Percentiles rank a stretch among this genome's conserved stretches.
Evolutionary conservation across 2,888 invertebrate genomes (phyloP).

Genomic region (Deroplatys truncata): DNA sequence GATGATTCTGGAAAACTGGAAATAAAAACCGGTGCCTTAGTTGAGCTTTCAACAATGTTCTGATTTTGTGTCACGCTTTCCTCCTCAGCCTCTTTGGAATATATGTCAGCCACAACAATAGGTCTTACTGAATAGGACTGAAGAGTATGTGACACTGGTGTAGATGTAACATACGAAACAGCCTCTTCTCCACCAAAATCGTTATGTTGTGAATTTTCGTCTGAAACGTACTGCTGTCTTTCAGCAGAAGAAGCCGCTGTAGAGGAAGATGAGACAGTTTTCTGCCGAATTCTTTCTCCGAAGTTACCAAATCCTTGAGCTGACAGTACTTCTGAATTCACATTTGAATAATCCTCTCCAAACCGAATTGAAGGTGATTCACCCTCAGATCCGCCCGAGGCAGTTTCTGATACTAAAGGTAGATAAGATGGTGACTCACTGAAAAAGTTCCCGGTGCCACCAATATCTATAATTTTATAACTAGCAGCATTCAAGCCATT

Average conservation of each 20-base stretch:
- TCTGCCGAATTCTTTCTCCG: neutral
- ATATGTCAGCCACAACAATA: constrained; percentile 29
- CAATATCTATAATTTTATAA: constrained; percentile 2
- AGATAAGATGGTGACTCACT: neutral
- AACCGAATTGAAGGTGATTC: neutral
- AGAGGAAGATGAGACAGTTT: neutral
- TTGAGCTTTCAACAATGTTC: neutral
- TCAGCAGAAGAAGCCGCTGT: neutral
- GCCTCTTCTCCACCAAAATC: neutral
- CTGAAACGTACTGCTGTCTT: neutral
- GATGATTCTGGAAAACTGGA: neutral
- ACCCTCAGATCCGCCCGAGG: neutral
- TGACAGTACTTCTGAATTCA: neutral
- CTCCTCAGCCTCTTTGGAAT: neutral
- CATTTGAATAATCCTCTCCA: neutral
- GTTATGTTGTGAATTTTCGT: neutral
- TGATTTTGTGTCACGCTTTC: neutral
- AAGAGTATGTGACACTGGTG: neutral
- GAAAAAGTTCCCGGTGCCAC: neutral
- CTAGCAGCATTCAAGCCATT: neutral
- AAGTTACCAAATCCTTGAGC: neutral
- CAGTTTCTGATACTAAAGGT: neutral
- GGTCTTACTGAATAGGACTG: constrained; percentile 23
- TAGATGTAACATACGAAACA: neutral
- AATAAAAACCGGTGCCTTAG: neutral